Conservation (phyloP, 2,888 invertebrate species). For the Drepanosiphum platanoidis region DNA sequence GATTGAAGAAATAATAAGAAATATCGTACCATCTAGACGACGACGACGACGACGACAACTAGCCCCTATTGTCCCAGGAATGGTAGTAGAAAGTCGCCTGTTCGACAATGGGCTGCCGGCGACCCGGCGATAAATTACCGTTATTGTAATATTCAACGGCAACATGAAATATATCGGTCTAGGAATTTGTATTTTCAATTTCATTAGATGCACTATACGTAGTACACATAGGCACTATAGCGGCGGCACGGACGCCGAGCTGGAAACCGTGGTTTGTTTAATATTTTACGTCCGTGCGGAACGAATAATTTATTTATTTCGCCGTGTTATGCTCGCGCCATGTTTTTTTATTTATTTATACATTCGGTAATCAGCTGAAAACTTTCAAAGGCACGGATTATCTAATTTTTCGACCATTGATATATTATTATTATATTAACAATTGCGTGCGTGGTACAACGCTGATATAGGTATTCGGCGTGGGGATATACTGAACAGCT, state of each 20-base stretch:
- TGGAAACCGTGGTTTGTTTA: slow-evolving; percentile 13
- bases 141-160: slow-evolving; percentile 36
- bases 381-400: slow-evolving; percentile 30
- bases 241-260: too few relatives aligned
- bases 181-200: slow-evolving; percentile 53
- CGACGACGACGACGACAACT: not conserved
- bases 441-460: too few relatives aligned
- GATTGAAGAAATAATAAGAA: not conserved
- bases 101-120: slow-evolving; percentile 10
- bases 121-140: slow-evolving; percentile 21
- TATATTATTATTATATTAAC: too few relatives aligned
- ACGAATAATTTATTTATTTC: slow-evolving; percentile 49
- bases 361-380: not conserved
- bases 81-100: slow-evolving; percentile 34
- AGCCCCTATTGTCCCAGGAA: slow-evolving; percentile 51
- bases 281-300: slow-evolving; percentile 37
- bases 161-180: slow-evolving; percentile 38
- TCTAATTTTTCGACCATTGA: slow-evolving; percentile 12
- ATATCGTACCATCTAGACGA: not conserved
- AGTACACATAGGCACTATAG: not conserved
- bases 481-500: not conserved
- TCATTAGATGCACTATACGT: slow-evolving; percentile 10
- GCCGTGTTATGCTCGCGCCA: not conserved
- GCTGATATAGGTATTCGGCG: too few relatives aligned
- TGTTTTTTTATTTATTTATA: not conserved